These are phyloP conservation scores for Drosophila mimica DNA, from an alignment of 2,888 invertebrate genomes.

Conservation along the genomic window DNA sequence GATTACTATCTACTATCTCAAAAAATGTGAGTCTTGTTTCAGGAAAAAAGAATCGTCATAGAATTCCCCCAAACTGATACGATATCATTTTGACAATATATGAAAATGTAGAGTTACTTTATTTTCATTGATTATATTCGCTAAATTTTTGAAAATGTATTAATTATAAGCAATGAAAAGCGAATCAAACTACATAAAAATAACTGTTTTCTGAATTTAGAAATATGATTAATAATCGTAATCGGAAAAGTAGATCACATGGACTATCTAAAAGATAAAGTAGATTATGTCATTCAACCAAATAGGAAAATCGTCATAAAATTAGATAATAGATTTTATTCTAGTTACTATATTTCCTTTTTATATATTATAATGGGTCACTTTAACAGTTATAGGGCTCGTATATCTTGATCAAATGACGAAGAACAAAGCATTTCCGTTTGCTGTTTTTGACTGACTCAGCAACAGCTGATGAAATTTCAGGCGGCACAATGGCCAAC, in stretches of 20 bases:
- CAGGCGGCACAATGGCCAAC: slow-evolving; percentile 44
- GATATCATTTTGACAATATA: slow-evolving; percentile 12
- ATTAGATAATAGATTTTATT: neutral
- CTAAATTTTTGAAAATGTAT: accelerated
- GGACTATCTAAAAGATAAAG: neutral
- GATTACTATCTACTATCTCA: neutral
- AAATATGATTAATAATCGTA: neutral
- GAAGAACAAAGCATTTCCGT: slow-evolving; percentile 37
- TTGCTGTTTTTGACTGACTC: slow-evolving; percentile 10
- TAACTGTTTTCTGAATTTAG: neutral
- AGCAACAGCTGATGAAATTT: slow-evolving; percentile 53
- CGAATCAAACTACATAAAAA: neutral
- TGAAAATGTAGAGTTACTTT: no score
- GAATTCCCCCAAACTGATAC: neutral
- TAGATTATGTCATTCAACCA: neutral
- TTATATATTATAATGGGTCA: neutral
- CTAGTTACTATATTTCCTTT: neutral
- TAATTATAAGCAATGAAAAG: neutral
- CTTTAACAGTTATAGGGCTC: neutral
- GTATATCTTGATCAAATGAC: slow-evolving; percentile 3
- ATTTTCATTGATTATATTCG: neutral
- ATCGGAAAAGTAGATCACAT: neutral
- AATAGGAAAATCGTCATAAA: neutral
- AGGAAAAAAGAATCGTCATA: neutral
- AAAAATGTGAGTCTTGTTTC: neutral